Conservation (phyloP, 1,140 invertebrate species). For the Heliconius eleuchia region DNA sequence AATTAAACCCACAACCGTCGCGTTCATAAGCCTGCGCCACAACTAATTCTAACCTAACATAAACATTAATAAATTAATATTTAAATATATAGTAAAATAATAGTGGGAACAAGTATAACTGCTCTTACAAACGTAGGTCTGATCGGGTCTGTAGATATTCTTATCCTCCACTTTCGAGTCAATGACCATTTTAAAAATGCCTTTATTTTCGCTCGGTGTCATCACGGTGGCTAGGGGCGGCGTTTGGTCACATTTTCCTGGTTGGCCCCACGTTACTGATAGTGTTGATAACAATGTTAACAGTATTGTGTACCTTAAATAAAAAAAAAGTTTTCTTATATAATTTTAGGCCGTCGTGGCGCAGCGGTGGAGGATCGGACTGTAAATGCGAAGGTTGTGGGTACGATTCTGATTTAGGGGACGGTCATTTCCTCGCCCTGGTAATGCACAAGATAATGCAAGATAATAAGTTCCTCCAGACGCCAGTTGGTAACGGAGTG, state of each 20-base stretch:
- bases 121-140: constrained; percentile 72
- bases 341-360: no score
- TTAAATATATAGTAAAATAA: background rate
- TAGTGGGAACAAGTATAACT: background rate
- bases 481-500: no score
- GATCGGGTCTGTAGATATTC: constrained; percentile 58
- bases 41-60: no score
- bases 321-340: background rate
- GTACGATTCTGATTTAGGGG: no score
- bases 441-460: no score
- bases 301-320: constrained; percentile 42
- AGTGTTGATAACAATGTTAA: constrained; percentile 29
- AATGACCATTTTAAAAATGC: constrained; percentile 55
- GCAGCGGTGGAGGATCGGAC: no score
- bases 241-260: constrained; percentile 63
- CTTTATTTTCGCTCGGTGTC: constrained; percentile 53
- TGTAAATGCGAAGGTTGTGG: no score
- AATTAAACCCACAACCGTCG: no score
- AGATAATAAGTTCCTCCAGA: no score
- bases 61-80: no score
- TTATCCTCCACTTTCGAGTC: constrained; percentile 52
- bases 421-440: no score
- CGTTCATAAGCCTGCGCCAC: no score
- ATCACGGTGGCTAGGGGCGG: constrained; percentile 51
- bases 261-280: constrained; percentile 39